These are phyloP conservation scores for Helleia helle DNA, from an alignment of 2,888 invertebrate species.

Conservation along the genomic window DNA sequence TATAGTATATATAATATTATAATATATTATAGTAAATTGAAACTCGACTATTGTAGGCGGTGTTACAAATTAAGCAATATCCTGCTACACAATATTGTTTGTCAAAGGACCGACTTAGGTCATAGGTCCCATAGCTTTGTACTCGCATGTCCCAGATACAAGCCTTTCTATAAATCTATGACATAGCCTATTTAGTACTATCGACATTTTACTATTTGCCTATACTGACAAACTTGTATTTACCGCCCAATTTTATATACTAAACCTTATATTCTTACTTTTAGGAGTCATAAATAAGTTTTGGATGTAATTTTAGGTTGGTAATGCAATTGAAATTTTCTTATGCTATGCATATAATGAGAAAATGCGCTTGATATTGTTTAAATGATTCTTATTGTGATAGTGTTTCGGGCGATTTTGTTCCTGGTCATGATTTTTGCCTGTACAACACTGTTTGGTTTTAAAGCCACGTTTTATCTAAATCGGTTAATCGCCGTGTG, in stretches of 20 bases:
- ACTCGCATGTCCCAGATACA: constrained; percentile 5
- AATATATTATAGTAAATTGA: too few relatives aligned
- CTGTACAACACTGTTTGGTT: constrained; percentile 23
- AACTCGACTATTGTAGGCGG: too few relatives aligned
- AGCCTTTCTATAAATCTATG: constrained; percentile 5
- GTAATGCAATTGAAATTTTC: constrained; percentile 46
- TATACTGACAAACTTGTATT: not conserved
- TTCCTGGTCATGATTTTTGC: constrained; percentile 8
- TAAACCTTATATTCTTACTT: not conserved
- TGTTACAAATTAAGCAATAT: not conserved
- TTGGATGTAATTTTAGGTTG: not conserved
- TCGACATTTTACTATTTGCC: constrained; percentile 1
- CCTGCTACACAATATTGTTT: not conserved
- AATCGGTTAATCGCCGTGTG: constrained; percentile 57
- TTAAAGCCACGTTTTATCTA: constrained; percentile 45
- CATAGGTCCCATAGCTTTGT: not conserved
- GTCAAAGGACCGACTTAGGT: not conserved
- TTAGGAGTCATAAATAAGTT: not conserved
- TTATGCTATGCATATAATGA: constrained; percentile 40
- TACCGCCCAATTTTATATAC: not conserved
- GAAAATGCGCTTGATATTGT: constrained; percentile 12
- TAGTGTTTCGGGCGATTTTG: constrained; percentile 12
- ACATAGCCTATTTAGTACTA: constrained; percentile 2
- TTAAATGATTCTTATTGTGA: constrained; percentile 13
- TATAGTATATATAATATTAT: too few relatives aligned